Conservation (phyloP, 1,140 invertebrate species). For the Caenorhabditis latens region DNA sequence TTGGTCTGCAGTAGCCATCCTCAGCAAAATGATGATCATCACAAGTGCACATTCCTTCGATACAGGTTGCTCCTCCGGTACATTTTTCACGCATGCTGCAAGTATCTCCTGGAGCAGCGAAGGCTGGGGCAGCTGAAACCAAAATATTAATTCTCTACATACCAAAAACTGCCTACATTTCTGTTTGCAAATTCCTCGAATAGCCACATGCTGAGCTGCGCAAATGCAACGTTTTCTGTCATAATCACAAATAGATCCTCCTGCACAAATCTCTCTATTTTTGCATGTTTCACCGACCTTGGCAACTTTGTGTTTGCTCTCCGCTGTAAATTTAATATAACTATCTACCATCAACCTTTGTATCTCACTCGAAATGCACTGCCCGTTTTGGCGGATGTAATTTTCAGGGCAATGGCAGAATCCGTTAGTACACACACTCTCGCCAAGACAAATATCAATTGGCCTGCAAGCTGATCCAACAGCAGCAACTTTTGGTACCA, state of each 20-base stretch:
- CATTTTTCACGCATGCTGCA: constrained; percentile 61
- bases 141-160: not conserved
- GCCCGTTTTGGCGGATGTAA: constrained; percentile 28
- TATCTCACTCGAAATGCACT: constrained; percentile 47
- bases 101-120: constrained; percentile 59
- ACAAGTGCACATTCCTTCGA: constrained; percentile 62
- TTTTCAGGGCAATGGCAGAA: constrained; percentile 7
- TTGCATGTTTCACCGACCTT: constrained; percentile 66
- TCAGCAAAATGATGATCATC: constrained; percentile 56
- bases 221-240: constrained; percentile 67
- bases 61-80: constrained; percentile 57
- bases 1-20: constrained; percentile 68
- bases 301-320: constrained; percentile 53
- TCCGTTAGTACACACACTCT: constrained; percentile 38
- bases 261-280: constrained; percentile 67
- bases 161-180: constrained; percentile 52
- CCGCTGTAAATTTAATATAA: not conserved
- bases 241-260: constrained; percentile 70
- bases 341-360: not conserved
- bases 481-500: constrained; percentile 37
- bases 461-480: constrained; percentile 41
- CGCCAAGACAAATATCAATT: constrained; percentile 38
- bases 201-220: constrained; percentile 63
- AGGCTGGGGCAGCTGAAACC: constrained; percentile 56
- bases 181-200: constrained; percentile 64